These are phyloP conservation scores for Aphyosemion australe DNA, from an alignment of 2,113 vertebrate species.

Conservation along the genomic window DNA sequence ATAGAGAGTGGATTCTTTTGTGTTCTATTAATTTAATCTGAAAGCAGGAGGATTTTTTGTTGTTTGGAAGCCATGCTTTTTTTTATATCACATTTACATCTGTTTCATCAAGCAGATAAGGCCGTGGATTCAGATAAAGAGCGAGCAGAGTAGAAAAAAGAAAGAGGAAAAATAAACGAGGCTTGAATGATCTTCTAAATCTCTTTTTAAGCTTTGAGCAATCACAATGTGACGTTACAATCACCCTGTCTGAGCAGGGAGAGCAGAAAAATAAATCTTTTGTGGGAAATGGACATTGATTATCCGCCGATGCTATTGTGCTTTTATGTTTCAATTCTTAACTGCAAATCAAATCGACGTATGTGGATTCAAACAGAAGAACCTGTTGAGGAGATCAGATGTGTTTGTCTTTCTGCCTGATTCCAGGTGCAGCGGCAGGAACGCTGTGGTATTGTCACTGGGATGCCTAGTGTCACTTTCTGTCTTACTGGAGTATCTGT, in stretches of 20 bases:
- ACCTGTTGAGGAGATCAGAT: conserved; percentile 6
- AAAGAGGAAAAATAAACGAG: not conserved
- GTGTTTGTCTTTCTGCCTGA: conserved; percentile 1
- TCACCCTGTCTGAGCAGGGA: not conserved
- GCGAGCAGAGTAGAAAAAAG: not conserved
- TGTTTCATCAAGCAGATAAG: conserved; percentile 39
- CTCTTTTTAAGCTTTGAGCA: conserved; percentile 34
- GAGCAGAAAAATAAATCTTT: conserved; percentile 51
- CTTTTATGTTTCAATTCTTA: conserved; percentile 42
- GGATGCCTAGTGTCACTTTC: conserved; percentile 8
- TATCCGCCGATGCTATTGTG: conserved; percentile 31
- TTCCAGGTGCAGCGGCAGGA: not conserved
- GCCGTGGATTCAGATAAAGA: conserved; percentile 12
- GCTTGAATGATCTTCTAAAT: conserved; percentile 24
- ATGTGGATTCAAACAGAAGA: conserved; percentile 5
- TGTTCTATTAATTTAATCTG: not conserved
- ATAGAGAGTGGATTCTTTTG: not conserved
- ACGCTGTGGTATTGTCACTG: too few relatives aligned
- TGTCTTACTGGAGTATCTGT: conserved; percentile 3
- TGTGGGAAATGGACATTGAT: conserved; percentile 55
- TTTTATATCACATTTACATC: conserved; percentile 17
- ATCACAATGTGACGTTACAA: conserved; percentile 32
- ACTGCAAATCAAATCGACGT: conserved; percentile 29
- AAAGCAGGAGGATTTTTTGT: not conserved
- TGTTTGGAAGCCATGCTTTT: conserved; percentile 28